Base-by-base conservation (phyloP, 2,888 invertebrate species). In the Hirtodrosophila histrioides region DNA sequence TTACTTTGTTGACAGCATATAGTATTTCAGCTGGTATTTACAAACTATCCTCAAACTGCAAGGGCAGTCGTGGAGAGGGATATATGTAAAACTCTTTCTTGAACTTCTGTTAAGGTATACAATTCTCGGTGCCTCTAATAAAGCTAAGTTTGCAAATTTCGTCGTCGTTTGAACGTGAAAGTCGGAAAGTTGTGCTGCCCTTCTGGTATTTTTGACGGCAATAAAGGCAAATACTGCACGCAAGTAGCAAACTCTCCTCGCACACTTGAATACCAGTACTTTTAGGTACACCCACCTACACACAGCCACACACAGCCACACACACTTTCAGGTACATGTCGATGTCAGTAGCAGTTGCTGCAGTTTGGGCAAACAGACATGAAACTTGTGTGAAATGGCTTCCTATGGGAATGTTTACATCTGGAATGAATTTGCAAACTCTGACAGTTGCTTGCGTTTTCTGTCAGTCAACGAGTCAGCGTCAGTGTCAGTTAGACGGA, bases 391-490 rank as follows among this genome's bases (percentile, higher is more conserved):
- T 75, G 71, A 79, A 85, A 79, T 76, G 70, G 75, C 69, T 85
- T 85, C 83, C 81, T 79, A 70, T 85, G 81, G 74, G 81, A 82
- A 85, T 79, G 74, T 82, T 85, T 79, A 82, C 81, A 82, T 78
- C 81, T 82, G 81, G 76, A 82, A 79, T 85, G 81, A 82, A 85
- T 81, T 85, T 81, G 79, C 83, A 73, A 76, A 65, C 68, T 75
- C 69, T 82, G 81, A 79, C 86, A 82, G 86, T 80, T 84, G 84
- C 75, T 77, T 84, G 79, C 85, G 82, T 84, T 81, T 55, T 71
- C 68, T 74, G 79, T 84, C 85, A 84, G 82, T 84, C 79, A 81
- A 64, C 72, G 60, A 78, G 78, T 71, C 79, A 76, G 68, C 79
- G 78, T 78, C 82, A 79, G 70, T 77, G 76, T 69, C 84, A 79